These are phyloP conservation scores for Chaetorhynchus papuensis DNA, from an alignment of 2,113 vertebrate species.

Conservation along the genomic window DNA sequence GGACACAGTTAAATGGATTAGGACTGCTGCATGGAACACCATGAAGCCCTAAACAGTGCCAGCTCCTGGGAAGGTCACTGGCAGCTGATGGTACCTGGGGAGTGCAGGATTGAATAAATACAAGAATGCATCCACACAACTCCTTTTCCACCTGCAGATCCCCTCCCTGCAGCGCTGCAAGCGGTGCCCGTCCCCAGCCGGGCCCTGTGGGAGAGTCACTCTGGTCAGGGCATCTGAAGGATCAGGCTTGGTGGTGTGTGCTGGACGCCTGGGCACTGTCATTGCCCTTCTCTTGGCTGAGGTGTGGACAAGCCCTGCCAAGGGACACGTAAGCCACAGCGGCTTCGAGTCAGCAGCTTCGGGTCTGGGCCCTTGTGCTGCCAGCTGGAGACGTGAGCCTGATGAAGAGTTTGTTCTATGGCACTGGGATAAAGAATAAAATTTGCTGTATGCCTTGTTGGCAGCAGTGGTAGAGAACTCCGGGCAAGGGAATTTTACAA, in stretches of 20 bases:
- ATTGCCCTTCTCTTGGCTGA: background rate
- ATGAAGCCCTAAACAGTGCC: background rate
- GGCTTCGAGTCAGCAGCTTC: background rate
- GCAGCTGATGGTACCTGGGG: background rate
- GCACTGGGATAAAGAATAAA: background rate
- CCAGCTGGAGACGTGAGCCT: background rate
- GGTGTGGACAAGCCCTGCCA: background rate
- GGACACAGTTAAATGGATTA: background rate
- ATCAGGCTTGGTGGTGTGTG: background rate
- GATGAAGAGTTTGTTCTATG: background rate
- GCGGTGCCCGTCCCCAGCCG: background rate
- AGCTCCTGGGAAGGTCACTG: background rate
- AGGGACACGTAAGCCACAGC: background rate
- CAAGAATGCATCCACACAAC: accelerated
- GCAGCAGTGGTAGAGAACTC: background rate
- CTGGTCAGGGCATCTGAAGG: background rate
- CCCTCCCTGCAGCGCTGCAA: background rate
- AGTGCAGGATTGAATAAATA: accelerated
- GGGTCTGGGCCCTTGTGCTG: background rate
- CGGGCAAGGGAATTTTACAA: background rate
- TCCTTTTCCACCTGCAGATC: background rate
- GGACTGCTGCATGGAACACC: background rate
- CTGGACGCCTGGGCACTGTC: background rate
- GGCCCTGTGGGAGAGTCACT: background rate
- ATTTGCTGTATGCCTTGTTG: background rate